Evolutionary conservation across 2,888 invertebrate genomes (phyloP).

Genomic region (Frankliniella intonsa): DNA sequence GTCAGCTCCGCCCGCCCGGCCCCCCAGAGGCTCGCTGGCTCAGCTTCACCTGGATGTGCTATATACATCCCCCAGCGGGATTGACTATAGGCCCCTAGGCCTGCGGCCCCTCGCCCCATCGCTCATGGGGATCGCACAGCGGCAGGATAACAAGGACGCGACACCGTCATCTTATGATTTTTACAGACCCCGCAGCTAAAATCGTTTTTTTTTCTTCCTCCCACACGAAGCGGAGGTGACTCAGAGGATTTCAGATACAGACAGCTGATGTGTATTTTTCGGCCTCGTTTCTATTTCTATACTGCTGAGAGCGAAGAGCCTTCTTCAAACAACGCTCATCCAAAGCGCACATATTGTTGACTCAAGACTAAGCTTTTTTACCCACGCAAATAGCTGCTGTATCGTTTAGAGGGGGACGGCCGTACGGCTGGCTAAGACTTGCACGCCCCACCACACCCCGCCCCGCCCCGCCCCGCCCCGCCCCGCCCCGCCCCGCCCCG

Average conservation of each 20-base stretch:
- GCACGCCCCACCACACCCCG: background rate
- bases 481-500: background rate
- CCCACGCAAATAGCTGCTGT: too few relatives aligned
- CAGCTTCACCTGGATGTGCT: background rate
- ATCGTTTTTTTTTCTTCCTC: background rate
- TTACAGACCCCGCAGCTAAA: too few relatives aligned
- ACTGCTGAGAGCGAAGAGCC: too few relatives aligned
- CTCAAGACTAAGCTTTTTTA: too few relatives aligned
- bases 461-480: background rate
- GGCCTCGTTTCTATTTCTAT: too few relatives aligned
- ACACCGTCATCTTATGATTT: background rate
- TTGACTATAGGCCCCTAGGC: background rate
- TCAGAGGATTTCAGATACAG: too few relatives aligned
- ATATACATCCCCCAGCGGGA: background rate
- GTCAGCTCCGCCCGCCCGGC: slow-evolving; percentile 1
- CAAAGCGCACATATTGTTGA: too few relatives aligned
- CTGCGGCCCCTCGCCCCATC: background rate
- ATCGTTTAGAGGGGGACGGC: too few relatives aligned
- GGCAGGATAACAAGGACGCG: background rate
- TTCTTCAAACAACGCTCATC: too few relatives aligned
- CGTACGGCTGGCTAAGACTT: background rate
- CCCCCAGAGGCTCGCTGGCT: background rate
- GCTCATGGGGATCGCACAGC: background rate
- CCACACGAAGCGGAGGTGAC: background rate
- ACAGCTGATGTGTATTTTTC: too few relatives aligned